These are phyloP conservation scores for Drosophila eugracilis DNA, from an alignment of 1,140 invertebrate species.

Conservation along the genomic window DNA sequence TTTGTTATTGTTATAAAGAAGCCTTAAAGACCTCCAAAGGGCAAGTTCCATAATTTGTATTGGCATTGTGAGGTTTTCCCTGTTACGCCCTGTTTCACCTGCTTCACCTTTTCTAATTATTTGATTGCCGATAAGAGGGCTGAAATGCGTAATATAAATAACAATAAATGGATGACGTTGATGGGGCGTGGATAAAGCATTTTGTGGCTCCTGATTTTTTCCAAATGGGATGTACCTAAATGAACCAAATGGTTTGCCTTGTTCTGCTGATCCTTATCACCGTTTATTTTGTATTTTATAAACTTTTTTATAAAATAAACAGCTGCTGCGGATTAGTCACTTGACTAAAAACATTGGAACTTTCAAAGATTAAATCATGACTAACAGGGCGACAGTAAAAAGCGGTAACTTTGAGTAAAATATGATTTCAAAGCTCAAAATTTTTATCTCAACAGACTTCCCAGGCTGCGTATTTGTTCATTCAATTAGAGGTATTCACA, in stretches of 20 bases:
- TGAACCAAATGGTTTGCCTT: constrained; percentile 23
- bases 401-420: background rate
- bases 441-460: background rate
- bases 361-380: background rate
- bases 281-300: constrained; percentile 11
- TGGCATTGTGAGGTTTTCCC: constrained; percentile 30
- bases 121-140: constrained; percentile 68
- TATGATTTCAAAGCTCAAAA: background rate
- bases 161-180: constrained; percentile 40
- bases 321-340: constrained; percentile 24
- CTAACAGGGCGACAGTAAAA: constrained; percentile 6
- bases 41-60: constrained; percentile 51
- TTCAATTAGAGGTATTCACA: constrained; percentile 3
- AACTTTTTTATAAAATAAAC: constrained; percentile 10
- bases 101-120: constrained; percentile 57
- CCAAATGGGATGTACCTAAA: constrained; percentile 12
- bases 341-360: background rate
- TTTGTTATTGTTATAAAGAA: constrained; percentile 27
- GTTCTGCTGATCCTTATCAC: constrained; percentile 34
- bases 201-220: constrained; percentile 1
- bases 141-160: constrained; percentile 51
- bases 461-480: constrained; percentile 14
- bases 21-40: constrained; percentile 27
- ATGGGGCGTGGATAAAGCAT: constrained; percentile 12
- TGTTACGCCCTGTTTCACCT: constrained; percentile 14